A percentile compares a stretch with the other conserved stretches of the same genome.
Conservation (phyloP, 1,140 invertebrate species). For the Drosophila pachea region DNA sequence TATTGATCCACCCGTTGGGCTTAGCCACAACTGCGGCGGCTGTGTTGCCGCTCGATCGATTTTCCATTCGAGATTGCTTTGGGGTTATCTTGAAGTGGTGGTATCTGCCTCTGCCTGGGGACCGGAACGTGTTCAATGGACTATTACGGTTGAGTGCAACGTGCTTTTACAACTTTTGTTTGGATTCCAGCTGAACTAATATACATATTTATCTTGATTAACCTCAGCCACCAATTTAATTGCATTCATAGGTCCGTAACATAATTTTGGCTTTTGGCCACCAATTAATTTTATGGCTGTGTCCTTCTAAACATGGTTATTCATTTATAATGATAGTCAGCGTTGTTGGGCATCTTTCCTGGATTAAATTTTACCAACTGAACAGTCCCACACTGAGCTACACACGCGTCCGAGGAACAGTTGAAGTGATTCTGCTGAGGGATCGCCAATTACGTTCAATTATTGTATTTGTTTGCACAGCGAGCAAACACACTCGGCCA, state of each 20-base stretch:
- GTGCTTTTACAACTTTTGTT: slow-evolving; percentile 58
- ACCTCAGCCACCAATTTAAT: slow-evolving; percentile 63
- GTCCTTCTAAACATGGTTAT: slow-evolving; percentile 63
- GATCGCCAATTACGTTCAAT: slow-evolving; percentile 70
- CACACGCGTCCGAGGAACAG: too few relatives aligned
- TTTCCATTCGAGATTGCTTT: slow-evolving; percentile 28
- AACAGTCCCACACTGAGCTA: too few relatives aligned
- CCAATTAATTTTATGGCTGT: slow-evolving; percentile 56
- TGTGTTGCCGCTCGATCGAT: not conserved
- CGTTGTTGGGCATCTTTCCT: too few relatives aligned
- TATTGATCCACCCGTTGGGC: slow-evolving; percentile 13
- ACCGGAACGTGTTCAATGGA: slow-evolving; percentile 15
- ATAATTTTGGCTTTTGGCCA: slow-evolving; percentile 51
- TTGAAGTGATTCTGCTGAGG: slow-evolving; percentile 15
- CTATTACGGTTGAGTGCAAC: slow-evolving; percentile 11
- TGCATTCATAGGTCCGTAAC: slow-evolving; percentile 47
- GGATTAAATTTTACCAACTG: too few relatives aligned
- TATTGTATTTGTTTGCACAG: slow-evolving; percentile 68
- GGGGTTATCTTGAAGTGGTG: slow-evolving; percentile 3
- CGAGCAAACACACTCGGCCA: slow-evolving; percentile 60
- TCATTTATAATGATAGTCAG: slow-evolving; percentile 26
- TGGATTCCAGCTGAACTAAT: slow-evolving; percentile 28
- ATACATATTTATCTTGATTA: slow-evolving; percentile 22
- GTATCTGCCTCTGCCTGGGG: not conserved
- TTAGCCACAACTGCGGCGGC: too few relatives aligned